Conservation (phyloP, 2,113 vertebrate species). For the Ramphastos sulfuratus region DNA sequence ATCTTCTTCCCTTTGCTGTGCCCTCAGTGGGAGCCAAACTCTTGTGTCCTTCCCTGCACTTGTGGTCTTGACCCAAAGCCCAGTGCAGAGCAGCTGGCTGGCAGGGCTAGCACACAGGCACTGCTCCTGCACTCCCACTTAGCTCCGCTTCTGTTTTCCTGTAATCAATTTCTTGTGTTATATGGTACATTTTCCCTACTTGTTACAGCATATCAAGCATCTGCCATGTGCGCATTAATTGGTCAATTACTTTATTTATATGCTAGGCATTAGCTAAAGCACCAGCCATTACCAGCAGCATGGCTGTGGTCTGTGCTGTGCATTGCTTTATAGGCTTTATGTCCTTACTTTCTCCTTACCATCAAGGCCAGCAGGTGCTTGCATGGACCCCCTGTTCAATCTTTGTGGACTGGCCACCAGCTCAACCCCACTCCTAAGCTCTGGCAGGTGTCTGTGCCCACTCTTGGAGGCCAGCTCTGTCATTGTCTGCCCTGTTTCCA, state of each 20-base stretch:
- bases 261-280: neutral
- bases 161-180: neutral
- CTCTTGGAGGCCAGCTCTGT: neutral
- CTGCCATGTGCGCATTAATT: neutral
- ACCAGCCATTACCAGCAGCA: neutral
- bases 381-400: neutral
- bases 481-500: rapidly evolving
- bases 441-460: neutral
- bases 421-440: neutral
- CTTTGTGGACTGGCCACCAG: neutral
- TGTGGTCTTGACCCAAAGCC: neutral
- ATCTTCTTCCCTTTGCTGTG: rapidly evolving
- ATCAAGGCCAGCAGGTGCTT: neutral
- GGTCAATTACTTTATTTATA: conserved; percentile 37
- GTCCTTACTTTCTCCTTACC: neutral
- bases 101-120: rapidly evolving
- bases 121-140: neutral
- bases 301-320: neutral
- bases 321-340: neutral
- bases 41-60: rapidly evolving
- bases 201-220: neutral
- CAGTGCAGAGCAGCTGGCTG: rapidly evolving
- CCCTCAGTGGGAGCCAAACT: neutral
- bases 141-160: neutral
- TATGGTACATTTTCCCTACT: neutral